Evolutionary conservation across 2,113 vertebrate genomes (phyloP), one percentile per base, ranked within the genome.

Genomic region (Hystrix brachyura): DNA sequence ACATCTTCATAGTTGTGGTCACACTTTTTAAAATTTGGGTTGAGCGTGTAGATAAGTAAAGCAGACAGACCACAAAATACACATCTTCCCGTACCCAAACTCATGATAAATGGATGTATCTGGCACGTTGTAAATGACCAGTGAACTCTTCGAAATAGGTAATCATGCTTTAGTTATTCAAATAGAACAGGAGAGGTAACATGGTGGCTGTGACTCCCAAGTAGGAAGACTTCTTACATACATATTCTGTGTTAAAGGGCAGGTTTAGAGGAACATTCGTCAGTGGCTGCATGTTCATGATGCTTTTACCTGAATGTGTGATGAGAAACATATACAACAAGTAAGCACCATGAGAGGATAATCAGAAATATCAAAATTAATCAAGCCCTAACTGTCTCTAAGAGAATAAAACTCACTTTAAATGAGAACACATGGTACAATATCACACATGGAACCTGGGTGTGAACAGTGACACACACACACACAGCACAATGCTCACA

Each of bases 341-440:
- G 8, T 74, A 93, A 84, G 69, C 11, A 48, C 19, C 21, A 18
- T 32, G 29, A 87, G 3, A 2, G 19, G 79, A 84, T 60, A 43
- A 62, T 80, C 69, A 94, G 76, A 90, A 93, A 87, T 55, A n/a
- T 74, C 86, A 43, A 86, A 10, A 65, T 90, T 32, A 90, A 51
- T 60, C 81, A 87, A 93, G 21, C 21, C 11, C 60, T 55, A 80
- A 43, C 19, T 67, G 13, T 82, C 25, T 91, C 10, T 2, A 89
- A 65, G 74, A 89, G 80, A 86, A 59, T 46, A 93, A 60, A 87
- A 88, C 14, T 55, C 8, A 59, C 8, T 94, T 90, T 85, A 46
- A 80, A 60, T 91, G 48, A 51, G 18, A 76, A 51, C 12, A 74
- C 19, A 25, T 51, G 57, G 14, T 91, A 7, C 8, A 83, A 32